Evolutionary conservation across 2,797 vertebrate genomes (phyloP), one percentile per base, ranked within the genome.

Genomic region (Epinephelus coioides): DNA sequence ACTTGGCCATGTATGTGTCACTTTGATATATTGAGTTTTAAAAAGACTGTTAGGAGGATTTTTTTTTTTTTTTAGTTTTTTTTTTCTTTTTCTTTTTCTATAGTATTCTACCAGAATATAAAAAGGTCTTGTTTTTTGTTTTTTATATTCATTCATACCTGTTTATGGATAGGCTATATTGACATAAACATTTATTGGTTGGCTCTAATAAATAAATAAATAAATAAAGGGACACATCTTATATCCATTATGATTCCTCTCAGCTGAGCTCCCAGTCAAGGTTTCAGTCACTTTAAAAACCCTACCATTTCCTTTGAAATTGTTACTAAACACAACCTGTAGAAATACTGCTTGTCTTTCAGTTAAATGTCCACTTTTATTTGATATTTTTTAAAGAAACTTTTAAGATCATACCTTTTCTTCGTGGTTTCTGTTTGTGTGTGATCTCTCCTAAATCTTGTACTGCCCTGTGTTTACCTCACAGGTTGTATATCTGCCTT

Each of bases 321-420:
- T 25, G 15, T 38, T 47, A 4, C 14, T 38, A 19, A 34, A 34
- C 7, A 8, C 34, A 14, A n/a, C 21, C 6, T 44, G 11, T n/a
- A 18, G 4, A 60, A 60, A 19, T 6, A 12, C 15, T 56, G 14
- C 9, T n/a, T 15, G 21, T 23, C 50, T 14, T 60, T 46, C 7
- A 65, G 9, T 27, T 47, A 53, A 40, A n/a, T 57, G 69, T 53
- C 62, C 23, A 66, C 18, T 50, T 30, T 44, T 21, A 43, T 43
- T 19, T 59, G 44, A 46, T 44, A 18, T 40, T 44, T 55, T 67
- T 63, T 12, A 2, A 19, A 14, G 17, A 34, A 19, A 6, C 6
- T 64, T 19, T 60, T 12, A 27, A 71, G 47, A 55, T 23, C 27
- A 54, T 3, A 34, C n/a, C 15, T 59, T 55, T 23, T 57, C 63